Base-by-base conservation (phyloP, 2,797 vertebrate species). In the Acestrorhynchus altus region DNA sequence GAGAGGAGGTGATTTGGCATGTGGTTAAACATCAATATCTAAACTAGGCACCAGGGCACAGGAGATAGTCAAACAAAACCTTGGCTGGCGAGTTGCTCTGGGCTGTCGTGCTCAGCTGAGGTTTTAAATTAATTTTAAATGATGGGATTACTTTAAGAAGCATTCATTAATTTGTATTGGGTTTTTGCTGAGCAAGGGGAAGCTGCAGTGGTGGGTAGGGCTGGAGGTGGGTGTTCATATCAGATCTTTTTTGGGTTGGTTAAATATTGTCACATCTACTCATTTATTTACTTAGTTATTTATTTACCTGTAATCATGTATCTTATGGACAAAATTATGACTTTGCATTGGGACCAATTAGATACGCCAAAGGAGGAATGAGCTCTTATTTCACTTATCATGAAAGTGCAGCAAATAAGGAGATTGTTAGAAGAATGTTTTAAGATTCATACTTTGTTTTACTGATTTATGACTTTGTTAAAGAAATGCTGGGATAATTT, bases 111-210 rank as follows among this genome's bases (percentile, higher is more conserved):
- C 80, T 87, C 86, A 86, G 84, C 88, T 61, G 72, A 87, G 89
- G 88, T 88, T 88, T 91, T 90, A 88, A 91, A 93, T 93, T 89
- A 85, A 92, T 93, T 93, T n/a, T 91, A 91, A 92, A 92, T 91
- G 90, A 90, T 90, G 89, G 87, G 90, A 91, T 92, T 90, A 89
- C 86, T 90, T 92, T 91, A 90, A 92, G 90, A 92, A 90, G 88
- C 78, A 83, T 86, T 86, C 89, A 84, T 90, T 90, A 85, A 92
- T 90, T 92, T 91, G 89, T 86, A 84, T 85, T 84, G 88, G 86
- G 85, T 80, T 81, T 80, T 81, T 74, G 75, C 20, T 39, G 76
- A 81, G 59, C 20, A 49, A 77, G n/a, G 8, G 40, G 31, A 60
- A 59, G 42, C 49, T 44, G 35, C 51, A 31, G 20, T 40, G 31